A percentile compares a stretch with the other conserved stretches of the same genome.
These are phyloP conservation scores for Parapsyche elsis DNA, from an alignment of 1,140 invertebrate genomes.

Conservation along the genomic window DNA sequence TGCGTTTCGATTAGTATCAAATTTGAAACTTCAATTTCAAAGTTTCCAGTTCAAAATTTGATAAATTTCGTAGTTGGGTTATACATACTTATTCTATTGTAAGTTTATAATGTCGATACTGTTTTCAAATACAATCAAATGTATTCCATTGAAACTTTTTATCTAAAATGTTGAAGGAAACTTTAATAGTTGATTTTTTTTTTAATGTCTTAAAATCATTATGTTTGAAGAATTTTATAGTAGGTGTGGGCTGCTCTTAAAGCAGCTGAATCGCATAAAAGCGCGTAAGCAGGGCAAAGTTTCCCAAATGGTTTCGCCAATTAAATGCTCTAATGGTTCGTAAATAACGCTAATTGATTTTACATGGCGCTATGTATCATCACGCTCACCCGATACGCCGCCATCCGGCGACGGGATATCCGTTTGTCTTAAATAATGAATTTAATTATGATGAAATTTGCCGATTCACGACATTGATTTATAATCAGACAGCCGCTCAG, in stretches of 20 bases:
- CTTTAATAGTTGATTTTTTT: no score
- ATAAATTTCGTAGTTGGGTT: no score
- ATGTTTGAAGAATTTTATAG: no score
- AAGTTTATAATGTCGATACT: no score
- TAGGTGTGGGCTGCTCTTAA: no score
- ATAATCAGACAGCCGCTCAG: conserved; percentile 25
- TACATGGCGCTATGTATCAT: conserved; percentile 44
- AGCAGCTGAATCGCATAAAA: not conserved
- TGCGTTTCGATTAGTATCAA: not conserved
- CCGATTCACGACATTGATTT: conserved; percentile 47
- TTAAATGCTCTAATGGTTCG: conserved; percentile 45
- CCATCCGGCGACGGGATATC: conserved; percentile 46
- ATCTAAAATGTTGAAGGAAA: no score
- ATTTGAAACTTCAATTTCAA: not conserved
- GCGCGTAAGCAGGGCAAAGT: conserved; percentile 28
- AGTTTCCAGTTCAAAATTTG: not conserved
- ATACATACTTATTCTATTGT: no score
- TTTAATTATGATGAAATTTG: conserved; percentile 49
- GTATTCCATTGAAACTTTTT: no score
- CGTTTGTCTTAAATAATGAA: conserved; percentile 45
- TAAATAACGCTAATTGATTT: conserved; percentile 44
- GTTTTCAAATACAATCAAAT: no score
- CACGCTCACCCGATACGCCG: conserved; percentile 22
- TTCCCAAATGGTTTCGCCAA: conserved; percentile 37
- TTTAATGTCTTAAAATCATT: no score